phyloP scores from a whole-genome alignment of 2,797 vertebrate species.

The Monodelphis domestica region DNA sequence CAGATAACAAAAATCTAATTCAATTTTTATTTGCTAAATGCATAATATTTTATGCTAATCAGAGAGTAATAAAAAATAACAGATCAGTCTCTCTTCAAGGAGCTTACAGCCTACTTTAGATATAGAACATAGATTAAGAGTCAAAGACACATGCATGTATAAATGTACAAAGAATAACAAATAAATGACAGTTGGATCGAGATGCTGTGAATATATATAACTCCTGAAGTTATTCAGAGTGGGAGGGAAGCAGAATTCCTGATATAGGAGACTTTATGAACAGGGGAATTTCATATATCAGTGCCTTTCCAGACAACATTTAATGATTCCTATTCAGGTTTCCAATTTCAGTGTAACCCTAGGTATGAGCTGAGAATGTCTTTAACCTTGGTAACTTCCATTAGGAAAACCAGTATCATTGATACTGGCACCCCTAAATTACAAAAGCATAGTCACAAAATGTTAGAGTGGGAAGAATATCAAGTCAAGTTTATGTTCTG shows the following conservation, averaged over 20 bases:
- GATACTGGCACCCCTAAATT: background rate
- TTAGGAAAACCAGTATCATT: background rate
- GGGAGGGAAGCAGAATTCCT: background rate
- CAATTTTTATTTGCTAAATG: background rate
- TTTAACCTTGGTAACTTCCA: background rate
- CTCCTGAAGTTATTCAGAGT: background rate
- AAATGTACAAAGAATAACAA: background rate
- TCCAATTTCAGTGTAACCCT: background rate
- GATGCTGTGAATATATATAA: background rate
- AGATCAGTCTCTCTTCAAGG: background rate
- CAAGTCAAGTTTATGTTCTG: background rate
- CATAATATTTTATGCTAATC: background rate
- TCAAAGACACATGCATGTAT: background rate
- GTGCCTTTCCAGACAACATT: background rate
- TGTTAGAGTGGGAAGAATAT: background rate
- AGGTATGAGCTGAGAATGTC: background rate
- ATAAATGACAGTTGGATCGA: background rate
- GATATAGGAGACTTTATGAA: background rate
- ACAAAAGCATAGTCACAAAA: background rate
- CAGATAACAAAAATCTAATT: background rate
- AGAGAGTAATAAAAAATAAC: background rate
- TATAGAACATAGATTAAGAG: background rate
- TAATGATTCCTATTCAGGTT: background rate
- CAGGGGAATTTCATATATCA: background rate
- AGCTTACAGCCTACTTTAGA: background rate